These are phyloP conservation scores for Napeogenes inachia DNA, from an alignment of 2,888 invertebrate genomes.

Conservation along the genomic window DNA sequence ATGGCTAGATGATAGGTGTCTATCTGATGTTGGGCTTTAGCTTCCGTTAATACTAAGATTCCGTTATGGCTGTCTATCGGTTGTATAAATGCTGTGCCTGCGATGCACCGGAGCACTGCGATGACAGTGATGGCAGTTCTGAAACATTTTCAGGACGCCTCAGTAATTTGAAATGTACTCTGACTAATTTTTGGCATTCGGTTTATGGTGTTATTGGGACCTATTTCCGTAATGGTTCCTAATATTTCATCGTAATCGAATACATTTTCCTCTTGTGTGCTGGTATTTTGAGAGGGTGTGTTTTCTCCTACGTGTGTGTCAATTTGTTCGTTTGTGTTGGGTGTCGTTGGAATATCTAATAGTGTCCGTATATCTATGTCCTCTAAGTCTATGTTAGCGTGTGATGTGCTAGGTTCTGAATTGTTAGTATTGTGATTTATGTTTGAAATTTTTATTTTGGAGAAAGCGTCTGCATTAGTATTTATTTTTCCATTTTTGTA, in stretches of 20 bases:
- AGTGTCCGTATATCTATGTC: constrained; percentile 9
- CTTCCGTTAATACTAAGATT: constrained; percentile 19
- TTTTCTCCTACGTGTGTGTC: not conserved
- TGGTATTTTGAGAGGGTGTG: not conserved
- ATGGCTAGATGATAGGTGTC: constrained; percentile 25
- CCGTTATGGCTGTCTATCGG: too few relatives aligned
- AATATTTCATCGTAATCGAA: constrained; percentile 23
- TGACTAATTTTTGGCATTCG: constrained; percentile 12
- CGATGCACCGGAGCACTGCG: too few relatives aligned
- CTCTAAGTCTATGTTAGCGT: constrained; percentile 12
- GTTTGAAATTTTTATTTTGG: constrained; percentile 20
- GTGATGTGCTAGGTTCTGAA: constrained; percentile 23
- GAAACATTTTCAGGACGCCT: too few relatives aligned
- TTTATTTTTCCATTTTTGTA: constrained; percentile 30
- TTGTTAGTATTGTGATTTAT: constrained; percentile 8
- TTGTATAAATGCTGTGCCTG: too few relatives aligned
- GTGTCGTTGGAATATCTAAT: constrained; percentile 1
- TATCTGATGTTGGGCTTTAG: constrained; percentile 22
- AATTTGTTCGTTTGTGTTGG: not conserved
- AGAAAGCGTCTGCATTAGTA: constrained; percentile 30
- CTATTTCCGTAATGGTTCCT: too few relatives aligned
- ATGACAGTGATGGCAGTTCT: too few relatives aligned
- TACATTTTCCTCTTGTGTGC: constrained; percentile 15
- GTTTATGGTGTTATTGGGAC: too few relatives aligned
- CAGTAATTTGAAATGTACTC: too few relatives aligned